Evolutionary conservation across 2,888 invertebrate genomes (phyloP).

Genomic region (Rhyacophila evoluta): DNA sequence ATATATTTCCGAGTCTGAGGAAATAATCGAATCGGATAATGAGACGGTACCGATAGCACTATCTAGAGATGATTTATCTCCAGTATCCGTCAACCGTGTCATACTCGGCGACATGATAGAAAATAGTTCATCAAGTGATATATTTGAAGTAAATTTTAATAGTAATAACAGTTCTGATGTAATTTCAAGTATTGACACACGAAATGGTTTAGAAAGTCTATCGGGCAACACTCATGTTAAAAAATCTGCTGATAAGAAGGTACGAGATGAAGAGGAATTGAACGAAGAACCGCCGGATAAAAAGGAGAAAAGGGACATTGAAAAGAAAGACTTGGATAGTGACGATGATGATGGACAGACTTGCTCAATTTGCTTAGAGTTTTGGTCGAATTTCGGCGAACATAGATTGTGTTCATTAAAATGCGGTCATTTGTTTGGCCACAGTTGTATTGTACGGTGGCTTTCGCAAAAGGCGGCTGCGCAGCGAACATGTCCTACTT

Average conservation of each 20-base stretch:
- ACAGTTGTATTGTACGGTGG: conserved; percentile 84
- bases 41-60: too few species aligned
- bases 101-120: too few species aligned
- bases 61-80: too few species aligned
- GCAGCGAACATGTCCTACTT: conserved; percentile 86
- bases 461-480: conserved; percentile 69
- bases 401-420: conserved; percentile 89
- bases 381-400: conserved; percentile 87
- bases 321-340: not conserved
- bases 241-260: not conserved
- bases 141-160: not conserved
- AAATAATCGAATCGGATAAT: too few species aligned
- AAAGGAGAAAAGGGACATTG: not conserved
- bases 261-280: not conserved
- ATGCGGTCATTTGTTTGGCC: conserved; percentile 95
- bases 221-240: not conserved
- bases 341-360: conserved; percentile 75
- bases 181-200: too few species aligned
- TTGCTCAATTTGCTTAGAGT: conserved; percentile 91
- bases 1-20: too few species aligned
- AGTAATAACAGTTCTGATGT: too few species aligned
- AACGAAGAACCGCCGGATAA: not conserved
- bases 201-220: too few species aligned
- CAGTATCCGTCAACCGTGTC: too few species aligned
- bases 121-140: not conserved